Percentiles rank a stretch among this genome's conserved stretches.
Conservation (phyloP, 2,113 vertebrate species). For the Cairina moschata region DNA sequence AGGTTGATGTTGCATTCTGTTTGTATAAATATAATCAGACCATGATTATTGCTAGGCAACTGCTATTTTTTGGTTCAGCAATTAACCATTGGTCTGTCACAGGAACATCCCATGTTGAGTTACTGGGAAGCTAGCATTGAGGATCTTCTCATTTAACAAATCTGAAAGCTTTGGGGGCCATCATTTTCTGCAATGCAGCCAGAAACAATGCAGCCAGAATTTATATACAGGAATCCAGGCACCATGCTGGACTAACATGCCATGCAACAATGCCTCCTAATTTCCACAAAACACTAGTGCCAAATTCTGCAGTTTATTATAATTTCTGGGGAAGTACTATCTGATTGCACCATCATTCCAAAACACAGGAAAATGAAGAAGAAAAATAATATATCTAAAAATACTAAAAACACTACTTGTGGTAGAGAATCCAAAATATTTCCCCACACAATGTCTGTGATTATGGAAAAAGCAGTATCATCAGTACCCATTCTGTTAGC, state of each 20-base stretch:
- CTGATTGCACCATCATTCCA: neutral
- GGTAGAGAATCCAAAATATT: neutral
- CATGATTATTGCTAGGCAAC: conserved; percentile 28
- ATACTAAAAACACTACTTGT: neutral
- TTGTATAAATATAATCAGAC: conserved; percentile 5
- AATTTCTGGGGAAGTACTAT: neutral
- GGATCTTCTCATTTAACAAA: neutral
- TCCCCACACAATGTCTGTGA: neutral
- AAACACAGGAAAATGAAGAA: neutral
- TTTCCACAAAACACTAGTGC: neutral
- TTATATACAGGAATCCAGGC: neutral
- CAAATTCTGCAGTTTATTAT: neutral
- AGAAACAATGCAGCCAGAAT: neutral
- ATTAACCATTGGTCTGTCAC: neutral
- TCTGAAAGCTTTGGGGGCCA: neutral
- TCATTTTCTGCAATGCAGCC: neutral
- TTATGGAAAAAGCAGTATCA: neutral
- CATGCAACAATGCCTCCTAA: conserved; percentile 14
- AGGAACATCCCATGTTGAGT: neutral
- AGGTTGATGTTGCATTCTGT: neutral
- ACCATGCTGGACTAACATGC: neutral
- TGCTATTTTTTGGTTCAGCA: neutral
- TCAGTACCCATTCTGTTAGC: neutral
- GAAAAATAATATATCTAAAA: neutral
- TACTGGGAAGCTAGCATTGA: neutral